Evolutionary conservation across 2,113 vertebrate species (phyloP), one percentile per base, ranked within the genome.

Genomic region (Hypanus sabinus): DNA sequence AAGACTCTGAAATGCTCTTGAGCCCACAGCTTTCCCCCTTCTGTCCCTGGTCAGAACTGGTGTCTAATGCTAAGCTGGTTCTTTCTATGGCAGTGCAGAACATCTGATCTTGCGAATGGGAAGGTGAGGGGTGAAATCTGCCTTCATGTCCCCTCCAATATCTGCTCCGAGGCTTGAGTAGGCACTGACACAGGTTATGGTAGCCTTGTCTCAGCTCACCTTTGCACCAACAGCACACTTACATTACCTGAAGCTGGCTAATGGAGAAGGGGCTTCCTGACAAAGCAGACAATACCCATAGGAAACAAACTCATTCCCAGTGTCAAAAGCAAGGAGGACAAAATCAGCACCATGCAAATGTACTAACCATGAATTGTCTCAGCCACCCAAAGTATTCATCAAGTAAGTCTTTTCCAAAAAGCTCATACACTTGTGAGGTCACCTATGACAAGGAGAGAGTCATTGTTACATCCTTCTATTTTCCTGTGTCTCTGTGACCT

Each of bases 341-440:
- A 27, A 24, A 24, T 20, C 7, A 55, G 10, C 20, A 57, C 30
- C 60, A 65, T 0, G 30, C 0, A 0, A 33, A 62, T 30, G 16
- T 90, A 90, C 85, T 36, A 68, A 90, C 85, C 85, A 90, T 90
- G 85, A 90, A 90, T 90, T 18, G 30, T 90, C 30, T 90, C 0
- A 60, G 85, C 14, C 85, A 90, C 85, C 85, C 83, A 62, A 60
- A 33, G 85, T 20, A 33, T 30, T 60, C 60, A 65, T 90, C 85
- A 18, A 16, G 57, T 30, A 65, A 90, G 5, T 90, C 85, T 68
- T 20, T 33, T 36, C 85, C 85, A 2, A 33, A 46, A 33, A 90
- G 85, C 27, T 90, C 60, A 33, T 20, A 8, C 60, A 68, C 30
- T 90, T 90, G 18, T 90, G 85, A 90, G 5, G 14, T 90, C 85